Conservation (phyloP, 2,888 invertebrate species). For the Lacanobia wlatinum region DNA sequence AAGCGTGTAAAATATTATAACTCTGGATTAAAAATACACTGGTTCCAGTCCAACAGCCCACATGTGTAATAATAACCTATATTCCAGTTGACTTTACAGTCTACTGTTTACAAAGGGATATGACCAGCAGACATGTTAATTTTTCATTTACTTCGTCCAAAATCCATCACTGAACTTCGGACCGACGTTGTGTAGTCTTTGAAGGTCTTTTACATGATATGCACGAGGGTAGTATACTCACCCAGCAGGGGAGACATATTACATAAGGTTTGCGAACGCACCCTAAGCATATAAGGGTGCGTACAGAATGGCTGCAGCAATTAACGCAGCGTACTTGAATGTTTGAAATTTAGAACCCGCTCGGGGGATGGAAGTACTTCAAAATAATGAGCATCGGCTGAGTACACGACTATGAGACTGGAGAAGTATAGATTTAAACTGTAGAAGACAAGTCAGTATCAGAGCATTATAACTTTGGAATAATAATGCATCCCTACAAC, state of each 20-base stretch:
- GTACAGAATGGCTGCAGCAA: constrained; percentile 70
- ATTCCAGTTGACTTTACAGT: constrained; percentile 44
- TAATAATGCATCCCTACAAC: no score
- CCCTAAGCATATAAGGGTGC: constrained; percentile 68
- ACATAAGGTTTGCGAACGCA: constrained; percentile 60
- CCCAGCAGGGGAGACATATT: constrained; percentile 50
- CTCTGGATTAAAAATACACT: background rate
- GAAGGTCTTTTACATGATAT: constrained; percentile 44
- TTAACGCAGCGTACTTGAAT: constrained; percentile 68
- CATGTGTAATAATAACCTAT: constrained; percentile 38
- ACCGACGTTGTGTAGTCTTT: constrained; percentile 38
- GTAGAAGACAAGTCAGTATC: background rate
- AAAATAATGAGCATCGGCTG: constrained; percentile 70
- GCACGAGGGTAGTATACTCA: constrained; percentile 43
- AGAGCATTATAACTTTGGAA: background rate
- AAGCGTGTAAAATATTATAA: background rate
- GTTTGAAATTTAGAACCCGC: constrained; percentile 63
- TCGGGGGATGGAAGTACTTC: constrained; percentile 62
- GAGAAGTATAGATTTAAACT: constrained; percentile 11
- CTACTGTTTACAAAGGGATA: constrained; percentile 33
- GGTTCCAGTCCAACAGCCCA: background rate
- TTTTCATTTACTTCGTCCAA: constrained; percentile 25
- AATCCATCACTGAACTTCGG: background rate
- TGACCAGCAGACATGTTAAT: constrained; percentile 33
- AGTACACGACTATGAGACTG: constrained; percentile 10